Conservation (phyloP, 2,888 invertebrate species). For the Neoscelio sp. region DNA sequence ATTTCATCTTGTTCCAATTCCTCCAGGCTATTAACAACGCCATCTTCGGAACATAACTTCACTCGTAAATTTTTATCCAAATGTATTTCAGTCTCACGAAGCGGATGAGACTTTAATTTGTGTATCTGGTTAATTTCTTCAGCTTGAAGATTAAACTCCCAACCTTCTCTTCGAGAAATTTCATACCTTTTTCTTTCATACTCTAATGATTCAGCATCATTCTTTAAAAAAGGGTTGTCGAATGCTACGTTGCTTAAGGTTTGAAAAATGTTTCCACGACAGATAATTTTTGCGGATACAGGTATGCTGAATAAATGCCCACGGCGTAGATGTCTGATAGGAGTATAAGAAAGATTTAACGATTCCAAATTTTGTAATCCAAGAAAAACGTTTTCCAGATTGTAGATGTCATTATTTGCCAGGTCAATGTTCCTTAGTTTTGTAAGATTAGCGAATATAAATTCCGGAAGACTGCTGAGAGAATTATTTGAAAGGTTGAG, state of each 20-base stretch:
- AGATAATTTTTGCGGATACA: slow-evolving; percentile 66
- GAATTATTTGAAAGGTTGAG: slow-evolving; percentile 71
- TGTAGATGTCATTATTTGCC: slow-evolving; percentile 69
- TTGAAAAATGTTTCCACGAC: slow-evolving; percentile 69
- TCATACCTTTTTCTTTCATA: slow-evolving; percentile 48
- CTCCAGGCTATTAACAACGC: slow-evolving; percentile 66
- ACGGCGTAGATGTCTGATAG: slow-evolving; percentile 67
- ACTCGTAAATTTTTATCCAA: slow-evolving; percentile 49
- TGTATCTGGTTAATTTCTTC: slow-evolving; percentile 29
- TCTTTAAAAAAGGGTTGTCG: slow-evolving; percentile 71
- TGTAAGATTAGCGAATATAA: slow-evolving; percentile 73
- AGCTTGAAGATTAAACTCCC: slow-evolving; percentile 19
- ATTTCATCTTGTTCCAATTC: slow-evolving; percentile 58
- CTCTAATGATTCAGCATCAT: slow-evolving; percentile 50
- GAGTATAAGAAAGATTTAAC: slow-evolving; percentile 73
- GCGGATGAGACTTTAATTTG: slow-evolving; percentile 27
- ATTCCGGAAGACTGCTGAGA: slow-evolving; percentile 67
- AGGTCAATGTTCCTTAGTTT: slow-evolving; percentile 70
- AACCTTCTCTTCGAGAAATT: neutral
- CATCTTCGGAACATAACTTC: slow-evolving; percentile 70
- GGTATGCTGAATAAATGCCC: slow-evolving; percentile 73
- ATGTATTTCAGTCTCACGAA: slow-evolving; percentile 33
- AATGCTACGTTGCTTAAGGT: slow-evolving; percentile 72
- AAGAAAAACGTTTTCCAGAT: slow-evolving; percentile 69
- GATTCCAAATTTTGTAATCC: slow-evolving; percentile 71